Conservation (phyloP, 2,113 vertebrate genomes). For the Eubucco bourcierii region DNA sequence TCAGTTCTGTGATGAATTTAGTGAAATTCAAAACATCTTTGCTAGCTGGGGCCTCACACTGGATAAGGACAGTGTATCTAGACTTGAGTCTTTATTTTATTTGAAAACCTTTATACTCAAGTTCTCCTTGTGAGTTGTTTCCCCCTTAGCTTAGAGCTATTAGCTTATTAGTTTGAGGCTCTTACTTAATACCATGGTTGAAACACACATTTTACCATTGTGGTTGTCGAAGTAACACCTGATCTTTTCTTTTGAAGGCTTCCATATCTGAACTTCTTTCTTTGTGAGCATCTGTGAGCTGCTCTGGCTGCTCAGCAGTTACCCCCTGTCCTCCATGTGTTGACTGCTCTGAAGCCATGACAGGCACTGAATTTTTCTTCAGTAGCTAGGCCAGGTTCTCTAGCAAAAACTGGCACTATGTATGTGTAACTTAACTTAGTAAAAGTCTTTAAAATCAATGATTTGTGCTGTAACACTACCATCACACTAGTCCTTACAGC, state of each 20-base stretch:
- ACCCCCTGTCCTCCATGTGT: not conserved
- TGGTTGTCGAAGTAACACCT: not conserved
- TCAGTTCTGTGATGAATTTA: not conserved
- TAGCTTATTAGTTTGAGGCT: not conserved
- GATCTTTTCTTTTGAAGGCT: not conserved
- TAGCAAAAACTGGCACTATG: not conserved
- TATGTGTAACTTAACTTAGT: not conserved
- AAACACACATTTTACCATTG: not conserved
- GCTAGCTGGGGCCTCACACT: not conserved
- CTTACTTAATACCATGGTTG: not conserved
- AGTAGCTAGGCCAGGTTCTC: not conserved
- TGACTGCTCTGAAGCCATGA: not conserved
- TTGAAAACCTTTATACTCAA: not conserved
- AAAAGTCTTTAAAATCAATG: not conserved
- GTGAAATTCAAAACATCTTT: not conserved
- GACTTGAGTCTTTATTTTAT: not conserved
- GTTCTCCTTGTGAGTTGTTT: not conserved
- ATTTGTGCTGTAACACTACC: not conserved
- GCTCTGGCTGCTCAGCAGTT: not conserved
- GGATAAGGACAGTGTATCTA: not conserved
- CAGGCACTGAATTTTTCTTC: not conserved
- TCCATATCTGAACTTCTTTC: fast-evolving
- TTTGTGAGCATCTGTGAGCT: not conserved
- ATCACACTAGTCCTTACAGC: not conserved
- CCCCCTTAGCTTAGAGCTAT: not conserved